Conservation (phyloP, 2,888 invertebrate genomes). For the Agrotis exclamationis region DNA sequence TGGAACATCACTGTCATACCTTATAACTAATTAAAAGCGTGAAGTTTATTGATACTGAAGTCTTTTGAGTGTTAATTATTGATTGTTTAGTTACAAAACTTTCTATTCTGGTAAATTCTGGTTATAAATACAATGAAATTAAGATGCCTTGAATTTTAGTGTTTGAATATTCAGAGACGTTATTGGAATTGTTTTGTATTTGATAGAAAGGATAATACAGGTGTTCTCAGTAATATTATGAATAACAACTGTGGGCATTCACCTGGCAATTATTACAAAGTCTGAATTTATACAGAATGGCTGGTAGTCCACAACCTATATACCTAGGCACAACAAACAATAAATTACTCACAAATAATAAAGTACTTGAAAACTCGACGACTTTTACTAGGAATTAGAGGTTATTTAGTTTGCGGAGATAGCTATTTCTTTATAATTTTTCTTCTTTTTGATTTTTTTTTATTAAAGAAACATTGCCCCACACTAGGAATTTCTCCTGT, state of each 20-base stretch:
- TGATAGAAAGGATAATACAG: background rate
- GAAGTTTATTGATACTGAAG: slow-evolving; percentile 21
- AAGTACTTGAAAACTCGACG: too few relatives aligned
- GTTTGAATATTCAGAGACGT: slow-evolving; percentile 22
- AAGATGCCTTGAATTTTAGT: background rate
- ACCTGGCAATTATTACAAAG: background rate
- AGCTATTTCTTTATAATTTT: too few relatives aligned
- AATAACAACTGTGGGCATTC: background rate
- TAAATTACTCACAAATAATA: too few relatives aligned
- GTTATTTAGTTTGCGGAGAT: too few relatives aligned
- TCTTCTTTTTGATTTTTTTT: too few relatives aligned
- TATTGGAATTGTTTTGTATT: background rate
- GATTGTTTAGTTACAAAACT: slow-evolving; percentile 44
- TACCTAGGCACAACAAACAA: too few relatives aligned
- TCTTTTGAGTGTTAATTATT: slow-evolving; percentile 25
- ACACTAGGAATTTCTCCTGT: too few relatives aligned
- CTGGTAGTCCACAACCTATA: too few relatives aligned
- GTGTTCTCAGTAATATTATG: background rate
- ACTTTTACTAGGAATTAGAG: too few relatives aligned
- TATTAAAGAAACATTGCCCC: too few relatives aligned
- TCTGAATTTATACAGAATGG: too few relatives aligned
- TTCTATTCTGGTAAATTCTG: slow-evolving; percentile 17
- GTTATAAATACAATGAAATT: slow-evolving; percentile 23
- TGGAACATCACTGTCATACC: slow-evolving; percentile 6
- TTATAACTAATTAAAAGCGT: slow-evolving; percentile 20